Conservation (phyloP, 2,797 vertebrate species). For the Anguilla obscura region DNA sequence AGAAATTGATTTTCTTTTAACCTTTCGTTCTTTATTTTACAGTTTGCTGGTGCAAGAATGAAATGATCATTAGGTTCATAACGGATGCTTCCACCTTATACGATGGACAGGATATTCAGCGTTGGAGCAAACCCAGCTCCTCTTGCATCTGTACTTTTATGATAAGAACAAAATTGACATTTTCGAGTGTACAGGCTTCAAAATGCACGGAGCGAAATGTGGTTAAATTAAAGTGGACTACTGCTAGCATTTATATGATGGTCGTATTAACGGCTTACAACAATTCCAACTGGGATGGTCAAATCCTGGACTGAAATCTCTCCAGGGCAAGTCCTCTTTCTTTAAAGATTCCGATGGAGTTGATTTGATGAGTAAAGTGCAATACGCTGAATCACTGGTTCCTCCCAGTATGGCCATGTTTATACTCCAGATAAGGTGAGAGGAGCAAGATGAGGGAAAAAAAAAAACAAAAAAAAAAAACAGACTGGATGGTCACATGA, state of each 20-base stretch:
- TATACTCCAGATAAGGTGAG: not conserved
- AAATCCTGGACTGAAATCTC: not conserved
- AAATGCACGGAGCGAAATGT: not conserved
- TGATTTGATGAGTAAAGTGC: conserved; percentile 33
- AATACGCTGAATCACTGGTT: conserved; percentile 11
- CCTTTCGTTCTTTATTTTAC: not conserved
- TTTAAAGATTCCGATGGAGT: not conserved
- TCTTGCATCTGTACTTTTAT: not conserved
- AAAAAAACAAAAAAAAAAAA: not conserved
- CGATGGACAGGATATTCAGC: not conserved
- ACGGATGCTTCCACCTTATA: not conserved
- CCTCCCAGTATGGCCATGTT: conserved; percentile 25
- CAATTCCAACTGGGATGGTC: not conserved
- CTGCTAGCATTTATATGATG: not conserved
- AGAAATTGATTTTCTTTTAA: not conserved
- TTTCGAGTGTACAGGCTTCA: not conserved
- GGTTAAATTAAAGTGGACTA: not conserved
- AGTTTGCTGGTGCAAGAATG: conserved; percentile 30
- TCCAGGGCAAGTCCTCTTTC: not conserved
- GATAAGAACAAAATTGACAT: not conserved
- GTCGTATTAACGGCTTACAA: not conserved
- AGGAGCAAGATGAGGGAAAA: not conserved
- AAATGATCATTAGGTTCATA: not conserved
- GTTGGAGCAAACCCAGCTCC: not conserved
- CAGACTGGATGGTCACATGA: not conserved